A percentile compares a stretch with the other conserved stretches of the same genome.
phyloP scores from a whole-genome alignment of 2,888 invertebrate genomes.

The Machimus atricapillus region DNA sequence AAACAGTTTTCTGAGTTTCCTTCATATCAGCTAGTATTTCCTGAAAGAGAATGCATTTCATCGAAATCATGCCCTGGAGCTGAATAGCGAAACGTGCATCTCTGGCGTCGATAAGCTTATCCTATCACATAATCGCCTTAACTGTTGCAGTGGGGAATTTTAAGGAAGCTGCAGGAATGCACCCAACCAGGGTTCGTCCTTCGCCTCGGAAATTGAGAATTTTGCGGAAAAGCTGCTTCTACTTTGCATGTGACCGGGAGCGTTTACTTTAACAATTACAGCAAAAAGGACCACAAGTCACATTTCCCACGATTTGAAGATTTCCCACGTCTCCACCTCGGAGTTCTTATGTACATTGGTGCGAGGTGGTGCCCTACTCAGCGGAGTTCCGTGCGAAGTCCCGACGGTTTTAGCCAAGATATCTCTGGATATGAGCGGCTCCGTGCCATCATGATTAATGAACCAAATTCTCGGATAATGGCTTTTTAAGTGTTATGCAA shows the following conservation, averaged over 20 bases:
- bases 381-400: not conserved
- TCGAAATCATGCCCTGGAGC: not conserved
- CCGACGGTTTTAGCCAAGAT: not conserved
- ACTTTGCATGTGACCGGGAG: not conserved
- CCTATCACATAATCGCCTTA: not conserved
- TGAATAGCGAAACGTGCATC: not conserved
- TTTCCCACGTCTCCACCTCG: not conserved
- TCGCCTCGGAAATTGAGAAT: not conserved
- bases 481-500: constrained; percentile 36
- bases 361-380: not conserved
- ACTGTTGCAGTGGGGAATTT: not conserved
- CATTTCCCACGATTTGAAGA: not conserved
- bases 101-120: not conserved
- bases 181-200: not conserved
- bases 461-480: constrained; percentile 29
- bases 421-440: constrained; percentile 17
- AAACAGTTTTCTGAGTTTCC: not conserved
- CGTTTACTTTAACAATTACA: not conserved
- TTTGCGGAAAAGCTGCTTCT: not conserved
- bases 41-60: not conserved
- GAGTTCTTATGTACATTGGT: not conserved
- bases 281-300: not conserved
- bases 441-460: constrained; percentile 30
- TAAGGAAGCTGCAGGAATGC: not conserved
- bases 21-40: not conserved